phyloP scores from a whole-genome alignment of 2,113 vertebrate species.

The Marmota flaviventris region DNA sequence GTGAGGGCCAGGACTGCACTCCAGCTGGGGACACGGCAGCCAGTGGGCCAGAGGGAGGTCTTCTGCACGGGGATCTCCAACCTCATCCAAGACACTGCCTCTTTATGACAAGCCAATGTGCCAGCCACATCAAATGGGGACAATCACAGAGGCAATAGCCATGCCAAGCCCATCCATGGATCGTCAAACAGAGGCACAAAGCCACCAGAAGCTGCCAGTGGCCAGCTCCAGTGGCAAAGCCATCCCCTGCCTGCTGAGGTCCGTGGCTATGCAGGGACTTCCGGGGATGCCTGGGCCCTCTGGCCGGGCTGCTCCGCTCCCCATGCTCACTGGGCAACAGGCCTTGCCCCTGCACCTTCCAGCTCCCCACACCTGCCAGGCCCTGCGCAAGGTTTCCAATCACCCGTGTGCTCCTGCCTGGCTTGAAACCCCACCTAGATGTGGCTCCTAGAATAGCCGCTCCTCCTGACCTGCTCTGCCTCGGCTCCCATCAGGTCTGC shows the following conservation, averaged over 20 bases:
- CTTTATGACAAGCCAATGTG: background rate
- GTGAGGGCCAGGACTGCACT: background rate
- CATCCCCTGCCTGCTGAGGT: fast-evolving
- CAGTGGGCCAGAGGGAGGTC: background rate
- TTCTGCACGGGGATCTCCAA: background rate
- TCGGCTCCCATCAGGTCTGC: background rate
- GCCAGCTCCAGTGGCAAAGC: background rate
- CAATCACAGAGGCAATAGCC: fast-evolving
- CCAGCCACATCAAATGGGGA: too few relatives aligned
- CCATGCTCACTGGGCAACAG: background rate
- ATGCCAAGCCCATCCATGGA: too few relatives aligned
- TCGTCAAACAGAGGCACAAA: background rate
- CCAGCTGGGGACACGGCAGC: fast-evolving
- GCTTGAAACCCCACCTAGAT: fast-evolving
- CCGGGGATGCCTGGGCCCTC: fast-evolving
- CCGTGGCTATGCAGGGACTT: background rate
- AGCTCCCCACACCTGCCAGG: fast-evolving
- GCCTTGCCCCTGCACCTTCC: background rate
- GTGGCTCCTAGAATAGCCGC: background rate
- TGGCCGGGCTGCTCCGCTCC: background rate
- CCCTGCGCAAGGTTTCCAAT: background rate
- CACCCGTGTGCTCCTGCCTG: background rate
- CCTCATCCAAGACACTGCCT: background rate
- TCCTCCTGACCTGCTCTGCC: background rate
- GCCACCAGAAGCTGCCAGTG: too few relatives aligned